Percentiles rank a stretch among this genome's conserved stretches.
These are phyloP conservation scores for Drosophila subquinaria DNA, from an alignment of 2,888 invertebrate genomes.

Conservation along the genomic window DNA sequence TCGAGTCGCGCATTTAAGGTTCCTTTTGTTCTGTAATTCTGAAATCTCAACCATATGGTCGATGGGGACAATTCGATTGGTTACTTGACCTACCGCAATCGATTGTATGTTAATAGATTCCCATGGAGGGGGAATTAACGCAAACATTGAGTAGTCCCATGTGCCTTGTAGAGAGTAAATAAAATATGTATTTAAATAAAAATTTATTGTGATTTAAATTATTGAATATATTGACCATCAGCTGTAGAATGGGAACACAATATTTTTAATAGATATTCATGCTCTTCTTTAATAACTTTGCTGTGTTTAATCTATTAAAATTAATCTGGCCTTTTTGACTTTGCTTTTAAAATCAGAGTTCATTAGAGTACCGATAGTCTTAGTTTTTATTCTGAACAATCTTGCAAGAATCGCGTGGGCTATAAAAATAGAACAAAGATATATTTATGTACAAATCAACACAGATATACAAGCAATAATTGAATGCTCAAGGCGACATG, in stretches of 20 bases:
- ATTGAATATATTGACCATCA: neutral
- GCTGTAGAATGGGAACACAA: no score
- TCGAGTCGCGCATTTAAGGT: constrained; percentile 21
- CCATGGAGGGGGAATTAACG: neutral
- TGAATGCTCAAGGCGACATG: constrained; percentile 36
- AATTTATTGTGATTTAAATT: neutral
- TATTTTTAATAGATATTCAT: no score
- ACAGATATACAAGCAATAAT: constrained; percentile 2
- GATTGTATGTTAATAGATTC: constrained; percentile 49
- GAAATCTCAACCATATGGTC: constrained; percentile 29
- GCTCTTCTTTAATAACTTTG: no score
- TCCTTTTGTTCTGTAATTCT: constrained; percentile 20
- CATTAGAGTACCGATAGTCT: neutral
- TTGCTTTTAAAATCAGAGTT: neutral
- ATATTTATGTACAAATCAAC: constrained; percentile 5
- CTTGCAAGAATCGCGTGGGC: constrained; percentile 11
- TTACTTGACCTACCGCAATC: constrained; percentile 57
- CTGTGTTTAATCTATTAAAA: neutral
- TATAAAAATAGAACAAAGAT: constrained; percentile 13
- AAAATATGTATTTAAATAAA: no score
- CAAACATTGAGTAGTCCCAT: neutral
- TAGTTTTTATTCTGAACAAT: neutral
- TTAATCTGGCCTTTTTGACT: neutral
- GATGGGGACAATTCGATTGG: constrained; percentile 26
- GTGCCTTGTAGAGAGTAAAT: neutral